A percentile compares a stretch with the other conserved stretches of the same genome.
Conservation (phyloP, 2,888 invertebrate species). For the Platycnemis pennipes region DNA sequence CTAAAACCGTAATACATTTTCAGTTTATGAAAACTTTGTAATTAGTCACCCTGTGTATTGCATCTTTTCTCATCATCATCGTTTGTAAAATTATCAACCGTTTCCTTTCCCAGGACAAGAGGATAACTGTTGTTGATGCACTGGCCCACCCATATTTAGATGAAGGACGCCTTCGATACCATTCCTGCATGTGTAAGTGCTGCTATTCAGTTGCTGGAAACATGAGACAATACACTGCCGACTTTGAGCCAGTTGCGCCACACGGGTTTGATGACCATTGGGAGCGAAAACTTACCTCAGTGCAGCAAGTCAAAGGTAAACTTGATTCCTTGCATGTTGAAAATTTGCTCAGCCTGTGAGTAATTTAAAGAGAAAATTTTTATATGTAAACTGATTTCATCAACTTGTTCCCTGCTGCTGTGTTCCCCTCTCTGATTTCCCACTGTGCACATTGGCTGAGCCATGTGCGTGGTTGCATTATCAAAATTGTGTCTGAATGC, state of each 20-base stretch:
- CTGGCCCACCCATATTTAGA: constrained; percentile 98
- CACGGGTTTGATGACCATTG: constrained; percentile 97
- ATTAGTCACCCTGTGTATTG: neutral
- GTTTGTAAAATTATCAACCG: constrained; percentile 62
- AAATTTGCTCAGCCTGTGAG: neutral
- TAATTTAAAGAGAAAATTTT: neutral
- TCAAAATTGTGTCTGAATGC: no score
- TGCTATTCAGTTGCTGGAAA: constrained; percentile 90
- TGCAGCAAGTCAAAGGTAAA: constrained; percentile 96
- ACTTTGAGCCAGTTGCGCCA: constrained; percentile 95
- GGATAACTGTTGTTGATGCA: constrained; percentile 97
- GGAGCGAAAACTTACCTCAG: constrained; percentile 96
- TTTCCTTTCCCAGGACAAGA: constrained; percentile 86
- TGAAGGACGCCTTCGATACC: constrained; percentile 98
- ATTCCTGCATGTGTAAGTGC: constrained; percentile 99
- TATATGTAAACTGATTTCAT: no score
- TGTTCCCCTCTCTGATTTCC: no score
- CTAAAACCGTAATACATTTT: no score
- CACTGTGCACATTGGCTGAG: no score
- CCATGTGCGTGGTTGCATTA: no score
- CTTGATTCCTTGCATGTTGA: neutral
- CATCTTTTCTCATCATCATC: neutral
- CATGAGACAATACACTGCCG: constrained; percentile 92
- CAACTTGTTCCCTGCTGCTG: no score
- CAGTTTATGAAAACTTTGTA: neutral